Base-by-base conservation (phyloP, 2,113 vertebrate species). In the Probosciger aterrimus region DNA sequence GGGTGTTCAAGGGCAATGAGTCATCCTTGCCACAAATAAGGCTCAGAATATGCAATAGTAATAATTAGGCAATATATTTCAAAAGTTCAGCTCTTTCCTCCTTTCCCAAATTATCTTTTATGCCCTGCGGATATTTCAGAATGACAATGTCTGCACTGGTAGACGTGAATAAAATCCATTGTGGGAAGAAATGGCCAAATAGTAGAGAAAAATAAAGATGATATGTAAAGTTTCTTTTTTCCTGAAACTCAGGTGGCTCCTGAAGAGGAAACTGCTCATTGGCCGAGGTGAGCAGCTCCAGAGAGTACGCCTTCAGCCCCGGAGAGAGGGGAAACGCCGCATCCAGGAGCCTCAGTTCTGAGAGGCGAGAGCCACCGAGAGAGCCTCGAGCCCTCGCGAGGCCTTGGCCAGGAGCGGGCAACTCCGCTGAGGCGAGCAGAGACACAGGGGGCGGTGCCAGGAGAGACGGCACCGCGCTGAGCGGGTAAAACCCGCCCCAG, bases 1-100 rank as follows among this genome's bases (percentile, higher is more conserved):
- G 90, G 93, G 93, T 93, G 83, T 94, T 95, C 71, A 94, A 95
- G 94, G 94, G 88, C 90, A 88, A 46, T 94, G 93, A 96, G 89
- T 94, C 96, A 95, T 89, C 47, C 30, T 67, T 89, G 57, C 68
- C 52, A 88, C 84, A 88, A 96, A 95, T 79, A 93, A 77, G 63
- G 60, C 47, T 94, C 59, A 64, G 76, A 89, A 92, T 84, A 73
- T 92, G 50, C 59, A 92, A 95, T 70, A 86, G 50, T 94, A 92
- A 93, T 93, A 89, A 96, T 92, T 88, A 93, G 77, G 86, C 37
- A 95, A 88, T 74, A 85, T 88, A 86, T 91, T 95, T 76, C 88
- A 86, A 79, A 97, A 88, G 69, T 90, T 92, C 77, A 65, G 49
- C 25, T 95, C 65, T 92, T 86, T 82, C 31, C 57, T 55, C 23